Evolutionary conservation across 2,888 invertebrate genomes (phyloP).

Genomic region (Synanthedon myopaeformis): DNA sequence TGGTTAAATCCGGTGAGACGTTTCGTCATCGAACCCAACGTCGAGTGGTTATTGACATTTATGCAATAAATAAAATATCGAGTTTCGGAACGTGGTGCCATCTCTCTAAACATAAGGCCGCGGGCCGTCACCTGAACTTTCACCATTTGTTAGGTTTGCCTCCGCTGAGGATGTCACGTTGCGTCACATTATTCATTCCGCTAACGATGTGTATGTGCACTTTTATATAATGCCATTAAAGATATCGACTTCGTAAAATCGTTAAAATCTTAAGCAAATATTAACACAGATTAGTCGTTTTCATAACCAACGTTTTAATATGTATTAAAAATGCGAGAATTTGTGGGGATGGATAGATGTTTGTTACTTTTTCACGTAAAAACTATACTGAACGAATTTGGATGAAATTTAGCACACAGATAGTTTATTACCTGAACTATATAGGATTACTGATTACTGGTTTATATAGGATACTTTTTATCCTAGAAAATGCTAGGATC

Average conservation of each 20-base stretch:
- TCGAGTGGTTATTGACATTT: constrained; percentile 21
- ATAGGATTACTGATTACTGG: no score
- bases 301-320: no score
- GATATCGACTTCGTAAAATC: not conserved
- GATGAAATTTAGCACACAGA: no score
- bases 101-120: constrained; percentile 13
- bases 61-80: constrained; percentile 18
- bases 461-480: no score
- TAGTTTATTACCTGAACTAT: no score
- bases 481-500: no score
- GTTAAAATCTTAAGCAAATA: not conserved
- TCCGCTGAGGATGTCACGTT: constrained; percentile 39
- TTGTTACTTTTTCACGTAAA: no score
- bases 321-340: no score
- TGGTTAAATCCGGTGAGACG: constrained; percentile 9
- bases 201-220: constrained; percentile 24
- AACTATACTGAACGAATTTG: no score
- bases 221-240: constrained; percentile 20
- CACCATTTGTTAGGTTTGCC: constrained; percentile 52
- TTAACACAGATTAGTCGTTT: not conserved
- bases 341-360: no score
- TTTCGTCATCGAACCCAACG: constrained; percentile 8
- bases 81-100: constrained; percentile 10
- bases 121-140: constrained; percentile 39
- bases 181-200: constrained; percentile 34